Evolutionary conservation across 2,113 vertebrate species (phyloP), one percentile per base, ranked within the genome.

Genomic region (Sylvilagus bachmani): DNA sequence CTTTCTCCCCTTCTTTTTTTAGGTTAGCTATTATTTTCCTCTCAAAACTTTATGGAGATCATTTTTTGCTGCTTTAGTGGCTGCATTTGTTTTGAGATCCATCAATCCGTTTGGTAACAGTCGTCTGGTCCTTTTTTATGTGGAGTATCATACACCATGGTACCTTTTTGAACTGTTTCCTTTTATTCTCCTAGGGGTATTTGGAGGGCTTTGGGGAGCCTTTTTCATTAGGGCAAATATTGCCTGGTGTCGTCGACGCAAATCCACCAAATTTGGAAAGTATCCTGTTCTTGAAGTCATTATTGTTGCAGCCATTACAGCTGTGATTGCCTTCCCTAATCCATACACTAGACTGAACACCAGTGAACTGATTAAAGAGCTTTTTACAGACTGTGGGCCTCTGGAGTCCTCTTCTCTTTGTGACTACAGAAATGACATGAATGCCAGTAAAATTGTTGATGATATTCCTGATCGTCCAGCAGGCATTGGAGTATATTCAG

Each of bases 21-120:
- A 99, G 99, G 99, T 99, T 98, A 99, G 99, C 97, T 99, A 99
- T 97, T 99, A 99, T 98, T 99, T 99, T 98, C 99, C 99, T 36
- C 98, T 99, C 90, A 99, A 99, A 98, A 99, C 99, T 5, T 98
- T 99, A 96, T 99, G 99, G 99, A 99, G 99, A 89, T 99, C 99
- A 0, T 99, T 99, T 98, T 99, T 99, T 95, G 99, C 99, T 78
- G 99, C 99, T 95, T 98, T 99, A 97, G 99, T 99, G 95, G 99
- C 99, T 13, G 99, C 99, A 5, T 99, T 99, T 94, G 99, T 99
- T 96, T 98, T 99, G 97, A 99, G 99, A 96, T 99, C 99, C 98
- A 99, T 99, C 97, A 99, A 99, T 98, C 99, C 99, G 2, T 99
- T 99, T 93, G 99, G 99, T 16, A 99, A 99, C 97, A 99, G 99